Evolutionary conservation across 2,888 invertebrate species (phyloP).

Genomic region (Calephelis perditalis): DNA sequence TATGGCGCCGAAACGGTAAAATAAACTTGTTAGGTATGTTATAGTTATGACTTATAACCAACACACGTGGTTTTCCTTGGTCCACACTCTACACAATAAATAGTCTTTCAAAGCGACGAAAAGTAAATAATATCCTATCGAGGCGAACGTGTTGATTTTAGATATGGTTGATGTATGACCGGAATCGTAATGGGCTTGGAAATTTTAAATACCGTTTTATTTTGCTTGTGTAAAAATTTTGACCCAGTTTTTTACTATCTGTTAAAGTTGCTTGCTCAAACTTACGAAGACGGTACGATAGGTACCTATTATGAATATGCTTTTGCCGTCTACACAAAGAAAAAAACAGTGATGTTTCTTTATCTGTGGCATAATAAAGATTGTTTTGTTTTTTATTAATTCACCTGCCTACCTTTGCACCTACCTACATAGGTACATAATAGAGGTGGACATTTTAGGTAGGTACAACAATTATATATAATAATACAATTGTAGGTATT

Average conservation of each 20-base stretch:
- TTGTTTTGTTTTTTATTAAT: no score
- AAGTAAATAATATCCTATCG: constrained; percentile 11
- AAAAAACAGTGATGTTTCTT: no score
- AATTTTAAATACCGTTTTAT: constrained; percentile 10
- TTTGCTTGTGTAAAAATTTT: constrained; percentile 9
- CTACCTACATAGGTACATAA: no score
- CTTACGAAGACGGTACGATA: no score
- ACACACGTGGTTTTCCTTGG: constrained; percentile 8
- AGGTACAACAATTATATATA: no score
- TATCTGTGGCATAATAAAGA: no score
- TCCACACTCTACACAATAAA: not conserved
- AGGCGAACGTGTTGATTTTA: constrained; percentile 5
- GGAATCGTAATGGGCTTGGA: constrained; percentile 12
- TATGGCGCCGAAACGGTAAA: constrained; percentile 37
- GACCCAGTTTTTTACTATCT: constrained; percentile 4
- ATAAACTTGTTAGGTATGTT: constrained; percentile 28
- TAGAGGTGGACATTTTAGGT: no score
- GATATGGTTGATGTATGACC: constrained; percentile 9
- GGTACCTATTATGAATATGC: no score
- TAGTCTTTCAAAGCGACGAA: constrained; percentile 4
- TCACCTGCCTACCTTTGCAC: no score
- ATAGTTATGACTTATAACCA: constrained; percentile 14
- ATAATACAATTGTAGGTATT: no score
- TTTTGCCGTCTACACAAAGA: no score
- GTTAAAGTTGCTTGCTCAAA: no score